These are phyloP conservation scores for Pipistrellus kuhlii DNA, from an alignment of 2,797 vertebrate genomes.

Conservation along the genomic window DNA sequence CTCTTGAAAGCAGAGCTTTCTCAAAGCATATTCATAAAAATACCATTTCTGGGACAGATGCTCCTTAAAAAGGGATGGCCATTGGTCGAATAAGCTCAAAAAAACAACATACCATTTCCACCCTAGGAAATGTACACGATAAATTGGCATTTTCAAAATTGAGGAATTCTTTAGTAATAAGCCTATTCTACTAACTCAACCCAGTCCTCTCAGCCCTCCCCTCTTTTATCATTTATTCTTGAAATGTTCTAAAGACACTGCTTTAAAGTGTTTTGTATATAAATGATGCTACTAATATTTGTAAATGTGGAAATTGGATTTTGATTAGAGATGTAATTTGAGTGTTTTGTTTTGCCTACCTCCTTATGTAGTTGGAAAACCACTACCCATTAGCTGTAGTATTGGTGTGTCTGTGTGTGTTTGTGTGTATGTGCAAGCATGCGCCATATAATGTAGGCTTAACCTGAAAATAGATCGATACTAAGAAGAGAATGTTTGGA, in stretches of 20 bases:
- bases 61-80: background rate
- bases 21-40: background rate
- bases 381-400: background rate
- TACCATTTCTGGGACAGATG: background rate
- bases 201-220: background rate
- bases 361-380: background rate
- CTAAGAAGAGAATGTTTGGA: conserved; percentile 73
- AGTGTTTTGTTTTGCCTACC: background rate
- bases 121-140: background rate
- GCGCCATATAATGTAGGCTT: background rate
- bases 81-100: background rate
- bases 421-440: background rate
- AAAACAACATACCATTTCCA: background rate
- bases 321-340: conserved; percentile 15
- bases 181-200: background rate
- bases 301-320: conserved; percentile 37
- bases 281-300: conserved; percentile 40
- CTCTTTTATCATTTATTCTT: background rate
- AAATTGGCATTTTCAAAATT: background rate
- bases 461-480: conserved; percentile 60
- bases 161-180: background rate
- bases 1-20: background rate
- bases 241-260: background rate
- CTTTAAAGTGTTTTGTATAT: conserved; percentile 44
- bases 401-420: background rate